These are phyloP conservation scores for Wiebesia pumilae DNA, from an alignment of 1,140 invertebrate species.

Conservation along the genomic window DNA sequence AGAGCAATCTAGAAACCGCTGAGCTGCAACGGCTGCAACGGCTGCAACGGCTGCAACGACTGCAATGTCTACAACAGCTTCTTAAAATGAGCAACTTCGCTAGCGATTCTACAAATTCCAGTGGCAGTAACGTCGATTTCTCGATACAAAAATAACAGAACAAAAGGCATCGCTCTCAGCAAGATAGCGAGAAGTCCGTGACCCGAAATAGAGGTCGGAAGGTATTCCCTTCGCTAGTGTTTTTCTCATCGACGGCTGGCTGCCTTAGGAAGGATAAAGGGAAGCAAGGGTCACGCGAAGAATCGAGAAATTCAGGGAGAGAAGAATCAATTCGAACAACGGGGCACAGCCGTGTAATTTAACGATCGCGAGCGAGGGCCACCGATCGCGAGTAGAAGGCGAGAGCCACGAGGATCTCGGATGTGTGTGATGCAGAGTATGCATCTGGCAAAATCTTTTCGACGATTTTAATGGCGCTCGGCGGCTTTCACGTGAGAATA, in stretches of 20 bases:
- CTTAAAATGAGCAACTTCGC: neutral
- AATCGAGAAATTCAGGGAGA: conserved; percentile 21
- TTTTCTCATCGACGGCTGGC: conserved; percentile 2
- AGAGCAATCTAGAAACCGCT: neutral
- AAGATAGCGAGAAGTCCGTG: conserved; percentile 37
- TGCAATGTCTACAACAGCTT: neutral
- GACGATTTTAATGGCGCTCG: conserved; percentile 18
- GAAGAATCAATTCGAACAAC: conserved; percentile 18
- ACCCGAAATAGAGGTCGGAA: conserved; percentile 22
- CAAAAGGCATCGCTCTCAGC: neutral
- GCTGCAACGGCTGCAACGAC: neutral
- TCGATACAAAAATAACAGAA: neutral
- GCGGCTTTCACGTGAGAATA: neutral
- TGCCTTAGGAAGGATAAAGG: neutral
- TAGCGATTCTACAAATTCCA: conserved; percentile 8
- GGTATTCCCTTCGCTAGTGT: neutral
- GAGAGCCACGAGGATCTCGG: neutral
- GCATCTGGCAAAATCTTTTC: conserved; percentile 17
- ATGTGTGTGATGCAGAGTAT: neutral
- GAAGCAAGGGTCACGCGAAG: conserved; percentile 36
- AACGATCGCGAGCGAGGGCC: neutral
- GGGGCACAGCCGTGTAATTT: conserved; percentile 22
- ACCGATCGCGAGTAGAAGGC: neutral
- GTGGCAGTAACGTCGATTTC: conserved; percentile 4
- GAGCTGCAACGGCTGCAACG: neutral